Percentiles rank a stretch among this genome's conserved stretches.
phyloP scores from a whole-genome alignment of 2,888 invertebrate genomes.

The Rhopalosiphum nymphaeae region DNA sequence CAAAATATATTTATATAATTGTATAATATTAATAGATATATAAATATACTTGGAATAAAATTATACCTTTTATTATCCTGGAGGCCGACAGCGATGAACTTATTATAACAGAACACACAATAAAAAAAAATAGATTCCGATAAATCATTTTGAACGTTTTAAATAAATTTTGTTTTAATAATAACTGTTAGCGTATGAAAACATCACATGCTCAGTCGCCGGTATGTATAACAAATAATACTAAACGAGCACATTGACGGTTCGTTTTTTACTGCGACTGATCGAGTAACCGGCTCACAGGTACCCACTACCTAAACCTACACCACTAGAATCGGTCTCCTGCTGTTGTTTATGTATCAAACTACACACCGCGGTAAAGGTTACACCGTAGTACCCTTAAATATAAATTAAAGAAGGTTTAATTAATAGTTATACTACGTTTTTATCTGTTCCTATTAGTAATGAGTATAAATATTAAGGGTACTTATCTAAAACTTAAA shows the following conservation, averaged over 20 bases:
- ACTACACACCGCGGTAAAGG: not conserved
- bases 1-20: not conserved
- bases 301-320: slow-evolving; percentile 16
- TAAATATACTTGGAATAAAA: not conserved
- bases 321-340: slow-evolving; percentile 35
- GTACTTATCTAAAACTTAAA: not conserved
- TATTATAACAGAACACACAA: slow-evolving; percentile 5
- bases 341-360: not conserved
- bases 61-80: slow-evolving; percentile 44
- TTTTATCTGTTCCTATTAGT: not conserved
- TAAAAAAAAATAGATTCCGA: slow-evolving; percentile 13
- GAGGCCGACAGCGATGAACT: slow-evolving; percentile 26
- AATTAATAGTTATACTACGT: not conserved
- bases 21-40: not conserved
- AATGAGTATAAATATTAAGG: not conserved
- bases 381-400: not conserved
- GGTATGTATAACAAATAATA: slow-evolving; percentile 14
- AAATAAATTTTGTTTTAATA: slow-evolving; percentile 12
- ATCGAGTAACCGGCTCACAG: slow-evolving; percentile 16
- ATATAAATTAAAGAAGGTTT: not conserved
- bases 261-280: slow-evolving; percentile 61
- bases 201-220: not conserved
- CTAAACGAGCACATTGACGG: slow-evolving; percentile 30
- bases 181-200: slow-evolving; percentile 21
- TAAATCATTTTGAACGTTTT: slow-evolving; percentile 25